Conservation (phyloP, 1,140 invertebrate genomes). For the Hermetia illucens region DNA sequence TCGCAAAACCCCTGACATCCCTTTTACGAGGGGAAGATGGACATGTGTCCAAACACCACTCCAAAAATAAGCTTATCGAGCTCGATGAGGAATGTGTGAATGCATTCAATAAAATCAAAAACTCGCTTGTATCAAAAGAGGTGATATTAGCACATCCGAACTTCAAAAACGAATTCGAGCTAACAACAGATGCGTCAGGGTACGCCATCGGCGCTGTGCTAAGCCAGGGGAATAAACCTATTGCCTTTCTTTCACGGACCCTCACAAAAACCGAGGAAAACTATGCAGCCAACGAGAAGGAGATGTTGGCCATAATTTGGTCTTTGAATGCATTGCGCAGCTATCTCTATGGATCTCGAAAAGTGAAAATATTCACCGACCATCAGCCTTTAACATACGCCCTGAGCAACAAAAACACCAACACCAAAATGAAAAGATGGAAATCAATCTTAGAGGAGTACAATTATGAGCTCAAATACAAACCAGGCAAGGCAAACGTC, state of each 20-base stretch:
- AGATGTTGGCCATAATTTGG: no score
- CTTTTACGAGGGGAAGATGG: constrained; percentile 7
- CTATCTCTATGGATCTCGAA: no score
- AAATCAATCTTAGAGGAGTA: no score
- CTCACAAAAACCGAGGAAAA: no score
- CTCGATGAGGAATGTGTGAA: constrained; percentile 9
- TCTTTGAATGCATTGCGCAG: no score
- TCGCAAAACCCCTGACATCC: constrained; percentile 7
- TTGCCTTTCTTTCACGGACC: constrained; percentile 7
- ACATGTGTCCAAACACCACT: constrained; percentile 4
- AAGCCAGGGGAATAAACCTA: constrained; percentile 14
- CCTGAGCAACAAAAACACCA: no score
- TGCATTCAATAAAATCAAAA: constrained; percentile 28
- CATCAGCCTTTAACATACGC: no score
- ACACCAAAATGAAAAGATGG: no score
- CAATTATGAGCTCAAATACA: no score
- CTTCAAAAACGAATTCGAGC: constrained; percentile 18
- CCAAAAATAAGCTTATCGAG: constrained; percentile 4
- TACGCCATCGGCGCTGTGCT: constrained; percentile 19
- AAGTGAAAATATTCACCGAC: no score
- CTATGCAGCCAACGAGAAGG: no score
- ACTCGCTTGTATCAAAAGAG: constrained; percentile 24
- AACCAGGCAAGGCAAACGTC: no score
- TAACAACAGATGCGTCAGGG: constrained; percentile 19
- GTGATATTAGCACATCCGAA: constrained; percentile 20